Evolutionary conservation across 2,888 invertebrate genomes (phyloP).

Genomic region (Chrysina gloriosa): DNA sequence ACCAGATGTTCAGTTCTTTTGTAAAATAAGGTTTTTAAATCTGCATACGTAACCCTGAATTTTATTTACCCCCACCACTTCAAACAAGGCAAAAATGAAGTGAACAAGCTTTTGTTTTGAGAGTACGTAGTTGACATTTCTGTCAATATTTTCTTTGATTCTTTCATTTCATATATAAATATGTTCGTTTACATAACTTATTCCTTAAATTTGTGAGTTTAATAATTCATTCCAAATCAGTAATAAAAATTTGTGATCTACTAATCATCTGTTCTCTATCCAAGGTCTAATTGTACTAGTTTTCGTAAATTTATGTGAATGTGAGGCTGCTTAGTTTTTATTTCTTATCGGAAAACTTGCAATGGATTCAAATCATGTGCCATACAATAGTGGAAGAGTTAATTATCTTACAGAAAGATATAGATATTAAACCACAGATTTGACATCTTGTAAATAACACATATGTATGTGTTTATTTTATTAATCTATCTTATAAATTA

Average conservation of each 20-base stretch:
- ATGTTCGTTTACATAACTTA: slow-evolving; percentile 36
- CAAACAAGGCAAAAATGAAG: slow-evolving; percentile 51
- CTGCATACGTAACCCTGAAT: slow-evolving; percentile 9
- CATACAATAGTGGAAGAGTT: slow-evolving; percentile 24
- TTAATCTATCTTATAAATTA: slow-evolving; percentile 45
- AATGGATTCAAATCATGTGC: slow-evolving; percentile 31
- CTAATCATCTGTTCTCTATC: slow-evolving; percentile 45
- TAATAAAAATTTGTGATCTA: slow-evolving; percentile 40
- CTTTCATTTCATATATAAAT: slow-evolving; percentile 37
- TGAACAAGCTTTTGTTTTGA: slow-evolving; percentile 59
- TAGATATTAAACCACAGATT: slow-evolving; percentile 36
- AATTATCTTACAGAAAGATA: slow-evolving; percentile 31
- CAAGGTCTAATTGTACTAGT: slow-evolving; percentile 40
- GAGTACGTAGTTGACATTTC: slow-evolving; percentile 57
- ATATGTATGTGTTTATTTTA: slow-evolving; percentile 42
- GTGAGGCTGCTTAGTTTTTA: slow-evolving; percentile 31
- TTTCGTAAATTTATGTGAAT: slow-evolving; percentile 40
- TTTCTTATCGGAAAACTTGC: slow-evolving; percentile 25
- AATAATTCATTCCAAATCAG: slow-evolving; percentile 30
- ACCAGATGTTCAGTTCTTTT: not conserved
- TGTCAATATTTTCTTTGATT: slow-evolving; percentile 52
- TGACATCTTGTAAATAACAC: slow-evolving; percentile 40
- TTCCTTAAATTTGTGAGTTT: slow-evolving; percentile 40
- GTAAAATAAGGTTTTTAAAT: not conserved
- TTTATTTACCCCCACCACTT: slow-evolving; percentile 42